Percentiles rank a stretch among this genome's conserved stretches.
Conservation (phyloP, 2,888 invertebrate species). For the Lordiphosa andalusiaca region DNA sequence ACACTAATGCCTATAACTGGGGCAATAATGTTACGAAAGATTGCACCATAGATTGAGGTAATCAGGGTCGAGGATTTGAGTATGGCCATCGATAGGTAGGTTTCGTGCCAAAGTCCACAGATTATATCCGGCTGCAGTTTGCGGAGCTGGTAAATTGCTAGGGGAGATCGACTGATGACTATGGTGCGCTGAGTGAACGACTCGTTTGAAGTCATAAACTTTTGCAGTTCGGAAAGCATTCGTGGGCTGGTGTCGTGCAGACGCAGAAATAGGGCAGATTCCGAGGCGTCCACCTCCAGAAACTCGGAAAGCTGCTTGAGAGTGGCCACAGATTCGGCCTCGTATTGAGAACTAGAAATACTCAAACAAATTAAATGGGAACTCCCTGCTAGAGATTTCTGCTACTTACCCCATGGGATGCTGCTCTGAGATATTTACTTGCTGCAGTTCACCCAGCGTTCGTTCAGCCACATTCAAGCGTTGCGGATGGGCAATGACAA, state of each 20-base stretch:
- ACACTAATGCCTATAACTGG: conserved; percentile 80
- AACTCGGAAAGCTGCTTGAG: conserved; percentile 75
- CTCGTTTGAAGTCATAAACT: conserved; percentile 67
- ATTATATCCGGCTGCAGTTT: conserved; percentile 79
- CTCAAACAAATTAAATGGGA: background rate
- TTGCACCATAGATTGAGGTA: conserved; percentile 79
- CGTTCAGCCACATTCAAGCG: conserved; percentile 73
- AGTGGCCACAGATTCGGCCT: conserved; percentile 77
- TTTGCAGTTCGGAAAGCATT: conserved; percentile 76
- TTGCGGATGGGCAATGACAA: conserved; percentile 76
- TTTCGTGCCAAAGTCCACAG: conserved; percentile 80
- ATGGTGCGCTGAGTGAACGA: conserved; percentile 76
- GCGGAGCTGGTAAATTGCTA: conserved; percentile 80
- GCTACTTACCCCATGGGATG: conserved; percentile 78
- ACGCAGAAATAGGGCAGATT: conserved; percentile 77
- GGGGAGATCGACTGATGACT: conserved; percentile 78
- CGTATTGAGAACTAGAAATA: conserved; percentile 75
- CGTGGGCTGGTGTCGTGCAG: conserved; percentile 76
- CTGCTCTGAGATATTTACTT: conserved; percentile 78
- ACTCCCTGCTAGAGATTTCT: too few relatives aligned
- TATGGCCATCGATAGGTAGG: conserved; percentile 74
- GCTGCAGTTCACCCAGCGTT: conserved; percentile 73
- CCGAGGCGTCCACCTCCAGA: conserved; percentile 65
- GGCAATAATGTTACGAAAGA: conserved; percentile 79
- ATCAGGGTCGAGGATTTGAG: conserved; percentile 78